Evolutionary conservation across 1,140 invertebrate species (phyloP).

Genomic region (Hycleus phaleratus): DNA sequence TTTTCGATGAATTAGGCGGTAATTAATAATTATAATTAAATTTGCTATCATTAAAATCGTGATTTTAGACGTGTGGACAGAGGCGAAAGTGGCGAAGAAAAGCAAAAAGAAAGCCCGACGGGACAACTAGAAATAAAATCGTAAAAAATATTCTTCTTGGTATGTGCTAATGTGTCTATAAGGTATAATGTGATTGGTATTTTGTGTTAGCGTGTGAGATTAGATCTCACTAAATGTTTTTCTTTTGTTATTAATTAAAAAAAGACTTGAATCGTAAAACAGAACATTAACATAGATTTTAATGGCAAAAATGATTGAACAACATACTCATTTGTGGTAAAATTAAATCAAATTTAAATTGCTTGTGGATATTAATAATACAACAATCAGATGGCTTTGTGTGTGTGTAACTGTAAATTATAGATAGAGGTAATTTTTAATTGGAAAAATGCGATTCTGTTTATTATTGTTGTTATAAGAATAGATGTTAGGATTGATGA

Average conservation of each 20-base stretch:
- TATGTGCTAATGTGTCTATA: background rate
- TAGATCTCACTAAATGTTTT: conserved; percentile 13
- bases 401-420: too few relatives aligned
- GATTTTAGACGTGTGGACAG: conserved; percentile 35
- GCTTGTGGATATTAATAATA: background rate
- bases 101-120: conserved; percentile 38
- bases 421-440: too few relatives aligned
- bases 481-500: too few relatives aligned
- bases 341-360: background rate
- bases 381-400: background rate
- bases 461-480: too few relatives aligned
- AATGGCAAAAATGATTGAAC: conserved; percentile 3
- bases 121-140: conserved; percentile 30
- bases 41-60: background rate
- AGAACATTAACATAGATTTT: background rate
- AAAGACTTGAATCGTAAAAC: conserved; percentile 4
- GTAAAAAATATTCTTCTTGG: background rate
- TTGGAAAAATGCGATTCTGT: too few relatives aligned
- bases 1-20: conserved; percentile 65
- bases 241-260: background rate
- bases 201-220: conserved; percentile 16
- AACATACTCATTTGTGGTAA: background rate
- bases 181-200: conserved; percentile 24
- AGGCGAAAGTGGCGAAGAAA: conserved; percentile 36
- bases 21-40: conserved; percentile 22